Conservation (phyloP, 2,888 invertebrate species). For the Nephrotoma appendiculata region DNA sequence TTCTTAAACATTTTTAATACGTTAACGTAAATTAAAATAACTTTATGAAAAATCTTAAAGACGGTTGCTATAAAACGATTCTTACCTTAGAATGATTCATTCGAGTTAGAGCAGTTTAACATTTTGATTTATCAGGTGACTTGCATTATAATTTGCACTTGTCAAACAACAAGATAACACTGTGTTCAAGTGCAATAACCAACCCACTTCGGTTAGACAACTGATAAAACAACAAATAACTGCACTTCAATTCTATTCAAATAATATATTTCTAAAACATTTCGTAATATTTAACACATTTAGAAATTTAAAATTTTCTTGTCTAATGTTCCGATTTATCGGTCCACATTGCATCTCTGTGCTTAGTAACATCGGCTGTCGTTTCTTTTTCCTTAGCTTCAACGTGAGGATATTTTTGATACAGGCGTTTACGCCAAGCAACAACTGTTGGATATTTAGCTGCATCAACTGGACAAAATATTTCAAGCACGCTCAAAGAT, state of each 20-base stretch:
- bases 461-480: slow-evolving; percentile 20
- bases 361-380: neutral
- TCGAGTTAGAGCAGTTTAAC: no score
- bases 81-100: no score
- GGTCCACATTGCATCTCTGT: neutral
- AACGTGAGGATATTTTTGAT: neutral
- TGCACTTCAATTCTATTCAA: neutral
- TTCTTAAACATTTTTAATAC: no score
- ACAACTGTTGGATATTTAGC: slow-evolving; percentile 23
- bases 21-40: no score
- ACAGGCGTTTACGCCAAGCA: slow-evolving; percentile 21
- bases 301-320: neutral
- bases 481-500: neutral
- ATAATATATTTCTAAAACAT: neutral
- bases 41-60: no score
- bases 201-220: no score
- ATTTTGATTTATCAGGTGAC: no score
- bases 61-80: no score
- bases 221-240: neutral
- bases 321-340: neutral
- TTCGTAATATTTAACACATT: neutral
- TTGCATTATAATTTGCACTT: no score
- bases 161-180: no score
- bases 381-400: neutral
- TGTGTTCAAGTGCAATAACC: no score